phyloP scores from a whole-genome alignment of 1,140 invertebrate species.

The Orchestia grillus region DNA sequence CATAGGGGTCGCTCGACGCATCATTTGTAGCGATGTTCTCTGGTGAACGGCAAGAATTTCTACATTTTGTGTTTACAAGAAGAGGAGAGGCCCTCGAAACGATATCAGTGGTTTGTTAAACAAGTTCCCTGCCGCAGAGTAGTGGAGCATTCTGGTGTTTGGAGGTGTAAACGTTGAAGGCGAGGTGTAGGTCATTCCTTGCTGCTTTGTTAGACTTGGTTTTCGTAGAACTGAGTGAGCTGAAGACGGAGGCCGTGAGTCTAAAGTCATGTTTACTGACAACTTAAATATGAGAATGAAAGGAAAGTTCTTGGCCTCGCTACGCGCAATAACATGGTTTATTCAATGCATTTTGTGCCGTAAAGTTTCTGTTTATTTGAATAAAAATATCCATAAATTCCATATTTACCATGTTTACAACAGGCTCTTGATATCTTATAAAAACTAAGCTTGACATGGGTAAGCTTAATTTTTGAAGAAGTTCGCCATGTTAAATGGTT shows the following conservation, averaged over 20 bases:
- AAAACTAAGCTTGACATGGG: no score
- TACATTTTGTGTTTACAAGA: not conserved
- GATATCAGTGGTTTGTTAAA: slow-evolving; percentile 35
- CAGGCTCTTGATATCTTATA: not conserved
- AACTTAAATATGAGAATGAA: not conserved
- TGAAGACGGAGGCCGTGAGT: not conserved
- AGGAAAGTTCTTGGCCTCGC: no score
- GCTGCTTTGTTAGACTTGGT: not conserved
- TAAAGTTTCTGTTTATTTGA: not conserved
- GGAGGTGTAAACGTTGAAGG: not conserved
- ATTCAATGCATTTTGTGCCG: not conserved
- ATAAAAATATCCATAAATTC: not conserved
- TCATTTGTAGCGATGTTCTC: not conserved
- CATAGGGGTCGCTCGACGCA: not conserved
- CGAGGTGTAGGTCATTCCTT: not conserved
- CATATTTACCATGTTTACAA: not conserved
- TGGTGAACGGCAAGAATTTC: not conserved
- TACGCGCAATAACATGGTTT: not conserved
- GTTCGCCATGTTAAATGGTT: no score
- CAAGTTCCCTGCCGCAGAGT: not conserved
- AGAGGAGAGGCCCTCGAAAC: slow-evolving; percentile 22
- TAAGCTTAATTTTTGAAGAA: no score
- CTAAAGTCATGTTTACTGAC: not conserved
- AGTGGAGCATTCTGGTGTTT: not conserved
- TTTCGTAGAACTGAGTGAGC: not conserved